Evolutionary conservation across 2,113 vertebrate genomes (phyloP).

Genomic region (Cathartes aura): DNA sequence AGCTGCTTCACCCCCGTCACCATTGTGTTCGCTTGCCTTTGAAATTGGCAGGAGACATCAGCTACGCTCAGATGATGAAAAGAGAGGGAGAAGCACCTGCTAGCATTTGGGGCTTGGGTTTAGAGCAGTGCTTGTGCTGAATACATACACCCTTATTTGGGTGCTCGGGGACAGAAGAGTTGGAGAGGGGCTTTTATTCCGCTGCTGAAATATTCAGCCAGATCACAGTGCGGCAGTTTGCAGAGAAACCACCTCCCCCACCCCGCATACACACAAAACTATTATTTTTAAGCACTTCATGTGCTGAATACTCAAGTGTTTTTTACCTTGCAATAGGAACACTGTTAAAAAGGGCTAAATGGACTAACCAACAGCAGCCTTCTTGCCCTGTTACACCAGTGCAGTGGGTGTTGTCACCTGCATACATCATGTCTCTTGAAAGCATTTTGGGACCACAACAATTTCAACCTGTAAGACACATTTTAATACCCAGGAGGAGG

Average conservation of each 20-base stretch:
- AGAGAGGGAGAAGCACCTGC: constrained; percentile 32
- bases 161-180: not conserved
- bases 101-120: not conserved
- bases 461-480: not conserved
- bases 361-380: not conserved
- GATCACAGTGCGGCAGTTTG: not conserved
- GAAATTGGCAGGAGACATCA: constrained; percentile 1
- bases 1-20: not conserved
- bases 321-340: not conserved
- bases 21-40: not conserved
- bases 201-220: not conserved
- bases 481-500: not conserved
- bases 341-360: not conserved
- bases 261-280: not conserved
- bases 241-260: not conserved
- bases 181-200: not conserved
- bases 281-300: not conserved
- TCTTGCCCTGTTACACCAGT: not conserved
- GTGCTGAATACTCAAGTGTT: not conserved
- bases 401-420: not conserved
- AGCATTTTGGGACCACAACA: not conserved
- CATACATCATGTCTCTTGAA: not conserved
- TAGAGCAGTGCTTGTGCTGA: not conserved
- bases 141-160: not conserved
- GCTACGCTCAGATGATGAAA: not conserved